These are phyloP conservation scores for Lasiurus cinereus DNA, from an alignment of 2,113 vertebrate genomes.

Conservation along the genomic window DNA sequence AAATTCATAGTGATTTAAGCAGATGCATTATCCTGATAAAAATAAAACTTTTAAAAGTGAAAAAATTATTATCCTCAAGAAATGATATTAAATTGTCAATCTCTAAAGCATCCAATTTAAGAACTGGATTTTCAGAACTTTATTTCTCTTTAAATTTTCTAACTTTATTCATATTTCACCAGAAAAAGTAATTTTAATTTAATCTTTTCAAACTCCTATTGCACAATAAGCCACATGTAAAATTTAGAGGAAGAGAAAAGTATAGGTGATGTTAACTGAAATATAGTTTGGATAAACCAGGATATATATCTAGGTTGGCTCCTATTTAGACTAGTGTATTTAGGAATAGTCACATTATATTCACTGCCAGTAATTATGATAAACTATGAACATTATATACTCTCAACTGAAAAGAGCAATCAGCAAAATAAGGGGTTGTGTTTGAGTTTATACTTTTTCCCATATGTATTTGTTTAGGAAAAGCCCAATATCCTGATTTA, in stretches of 20 bases:
- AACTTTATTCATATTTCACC: not conserved
- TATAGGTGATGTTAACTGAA: constrained; percentile 18
- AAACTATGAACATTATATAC: not conserved
- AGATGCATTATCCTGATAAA: constrained; percentile 48
- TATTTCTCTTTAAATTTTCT: constrained; percentile 30
- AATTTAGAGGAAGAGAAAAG: constrained; percentile 47
- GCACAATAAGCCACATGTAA: not conserved
- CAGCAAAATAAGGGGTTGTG: constrained; percentile 31
- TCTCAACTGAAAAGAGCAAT: not conserved
- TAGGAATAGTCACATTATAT: not conserved
- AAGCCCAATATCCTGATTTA: constrained; percentile 62
- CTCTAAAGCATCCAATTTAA: not conserved
- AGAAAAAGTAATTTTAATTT: constrained; percentile 17
- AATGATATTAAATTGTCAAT: constrained; percentile 33
- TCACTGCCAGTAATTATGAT: constrained; percentile 9
- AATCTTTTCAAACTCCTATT: constrained; percentile 31
- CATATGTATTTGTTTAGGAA: constrained; percentile 59
- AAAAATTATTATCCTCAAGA: constrained; percentile 13
- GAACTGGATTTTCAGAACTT: not conserved
- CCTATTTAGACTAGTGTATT: not conserved
- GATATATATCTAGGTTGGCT: not conserved
- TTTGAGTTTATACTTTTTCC: constrained; percentile 46
- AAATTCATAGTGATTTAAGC: constrained; percentile 13
- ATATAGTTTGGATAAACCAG: constrained; percentile 18
- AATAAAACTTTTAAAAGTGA: constrained; percentile 21